Percentiles rank a stretch among this genome's conserved stretches.
Evolutionary conservation across 2,797 vertebrate genomes (phyloP).

Genomic region (Cossypha dichroa): DNA sequence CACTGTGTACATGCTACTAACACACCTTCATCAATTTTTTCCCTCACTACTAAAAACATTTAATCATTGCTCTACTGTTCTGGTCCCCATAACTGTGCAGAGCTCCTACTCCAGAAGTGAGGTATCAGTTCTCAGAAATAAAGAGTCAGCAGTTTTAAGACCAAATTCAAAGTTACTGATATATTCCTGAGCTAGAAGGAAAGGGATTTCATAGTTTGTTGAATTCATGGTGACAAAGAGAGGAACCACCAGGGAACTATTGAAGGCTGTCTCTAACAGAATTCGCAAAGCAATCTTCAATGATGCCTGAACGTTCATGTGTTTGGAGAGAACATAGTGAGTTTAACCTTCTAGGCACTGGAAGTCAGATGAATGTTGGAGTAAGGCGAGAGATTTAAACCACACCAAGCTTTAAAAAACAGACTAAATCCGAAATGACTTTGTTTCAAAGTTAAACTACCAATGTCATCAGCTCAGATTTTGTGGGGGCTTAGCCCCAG

Average conservation of each 20-base stretch:
- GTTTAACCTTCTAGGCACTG: slow-evolving; percentile 73
- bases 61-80: background rate
- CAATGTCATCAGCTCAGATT: background rate
- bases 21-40: background rate
- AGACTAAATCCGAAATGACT: background rate
- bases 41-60: background rate
- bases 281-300: slow-evolving; percentile 69
- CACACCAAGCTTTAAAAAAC: background rate
- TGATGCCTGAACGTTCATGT: slow-evolving; percentile 62
- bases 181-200: slow-evolving; percentile 74
- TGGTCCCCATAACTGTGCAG: background rate
- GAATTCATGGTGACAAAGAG: slow-evolving; percentile 79
- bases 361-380: slow-evolving; percentile 73
- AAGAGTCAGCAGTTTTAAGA: background rate
- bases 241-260: slow-evolving; percentile 66
- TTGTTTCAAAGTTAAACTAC: slow-evolving; percentile 33
- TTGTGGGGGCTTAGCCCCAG: slow-evolving; percentile 5
- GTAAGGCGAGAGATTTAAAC: background rate
- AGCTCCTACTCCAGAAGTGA: background rate
- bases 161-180: slow-evolving; percentile 53
- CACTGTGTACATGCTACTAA: background rate
- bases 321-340: slow-evolving; percentile 73
- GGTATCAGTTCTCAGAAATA: background rate
- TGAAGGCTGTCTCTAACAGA: slow-evolving; percentile 77
- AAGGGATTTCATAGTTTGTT: slow-evolving; percentile 74